Conservation (phyloP, 2,113 vertebrate genomes). For the Vicugna pacos region DNA sequence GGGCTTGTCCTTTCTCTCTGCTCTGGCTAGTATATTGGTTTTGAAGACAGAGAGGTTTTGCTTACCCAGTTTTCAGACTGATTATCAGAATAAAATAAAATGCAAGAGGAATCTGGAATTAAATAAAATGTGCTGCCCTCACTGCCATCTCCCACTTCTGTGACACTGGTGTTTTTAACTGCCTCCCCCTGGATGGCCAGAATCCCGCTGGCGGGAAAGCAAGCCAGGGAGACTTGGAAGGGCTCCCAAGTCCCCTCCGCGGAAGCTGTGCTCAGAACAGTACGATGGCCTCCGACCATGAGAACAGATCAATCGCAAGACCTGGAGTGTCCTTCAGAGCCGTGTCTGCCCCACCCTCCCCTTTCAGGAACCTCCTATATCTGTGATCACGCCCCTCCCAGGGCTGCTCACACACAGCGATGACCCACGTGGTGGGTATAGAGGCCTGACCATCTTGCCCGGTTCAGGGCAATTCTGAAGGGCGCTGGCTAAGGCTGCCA, state of each 20-base stretch:
- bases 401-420: background rate
- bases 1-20: background rate
- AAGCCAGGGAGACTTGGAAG: background rate
- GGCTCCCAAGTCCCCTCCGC: background rate
- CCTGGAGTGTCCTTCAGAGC: background rate
- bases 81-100: background rate
- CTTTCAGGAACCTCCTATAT: background rate
- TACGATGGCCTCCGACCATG: background rate
- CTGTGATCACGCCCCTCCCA: background rate
- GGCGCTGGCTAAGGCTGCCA: background rate
- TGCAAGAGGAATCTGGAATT: background rate
- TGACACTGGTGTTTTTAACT: background rate
- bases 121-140: background rate
- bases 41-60: background rate
- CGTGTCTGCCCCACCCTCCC: background rate
- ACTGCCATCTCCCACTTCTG: background rate
- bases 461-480: background rate
- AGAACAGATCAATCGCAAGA: background rate
- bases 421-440: background rate
- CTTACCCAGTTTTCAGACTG: background rate
- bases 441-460: background rate
- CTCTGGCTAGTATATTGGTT: background rate
- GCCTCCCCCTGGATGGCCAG: background rate
- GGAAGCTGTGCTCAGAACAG: background rate
- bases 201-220: background rate